phyloP scores from a whole-genome alignment of 2,888 invertebrate genomes.

The Drosophila meridiana region DNA sequence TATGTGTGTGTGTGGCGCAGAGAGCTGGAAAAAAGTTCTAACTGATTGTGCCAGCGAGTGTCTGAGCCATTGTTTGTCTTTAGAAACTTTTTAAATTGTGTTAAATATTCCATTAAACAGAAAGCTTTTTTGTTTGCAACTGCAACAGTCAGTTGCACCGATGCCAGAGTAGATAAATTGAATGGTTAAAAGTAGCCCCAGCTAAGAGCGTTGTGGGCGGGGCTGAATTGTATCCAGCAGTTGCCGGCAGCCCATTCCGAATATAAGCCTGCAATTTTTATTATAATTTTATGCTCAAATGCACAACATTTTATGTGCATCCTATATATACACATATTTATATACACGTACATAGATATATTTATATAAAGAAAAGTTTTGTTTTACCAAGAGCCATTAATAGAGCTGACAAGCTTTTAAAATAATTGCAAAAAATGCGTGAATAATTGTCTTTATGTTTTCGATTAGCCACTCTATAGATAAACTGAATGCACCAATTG shows the following conservation, averaged over 20 bases:
- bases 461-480: conserved; percentile 1
- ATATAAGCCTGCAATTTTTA: conserved; percentile 66
- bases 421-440: conserved; percentile 61
- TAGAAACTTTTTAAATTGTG: conserved; percentile 77
- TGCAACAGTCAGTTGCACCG: conserved; percentile 48
- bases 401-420: conserved; percentile 66
- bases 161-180: conserved; percentile 55
- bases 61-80: conserved; percentile 74
- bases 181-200: conserved; percentile 42
- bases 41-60: conserved; percentile 49
- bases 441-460: conserved; percentile 19
- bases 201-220: background rate
- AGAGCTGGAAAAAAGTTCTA: conserved; percentile 38
- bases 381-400: conserved; percentile 51
- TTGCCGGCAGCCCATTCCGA: conserved; percentile 4
- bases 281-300: conserved; percentile 77
- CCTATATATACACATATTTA: conserved; percentile 3
- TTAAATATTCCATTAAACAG: conserved; percentile 81
- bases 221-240: background rate
- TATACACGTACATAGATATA: conserved; percentile 17
- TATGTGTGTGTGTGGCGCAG: conserved; percentile 1
- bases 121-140: conserved; percentile 66
- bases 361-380: conserved; percentile 35
- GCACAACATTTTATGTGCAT: conserved; percentile 52
- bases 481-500: conserved; percentile 4